A percentile compares a stretch with the other conserved stretches of the same genome.
Conservation (phyloP, 2,797 vertebrate genomes). For the Chaunax sp. region DNA sequence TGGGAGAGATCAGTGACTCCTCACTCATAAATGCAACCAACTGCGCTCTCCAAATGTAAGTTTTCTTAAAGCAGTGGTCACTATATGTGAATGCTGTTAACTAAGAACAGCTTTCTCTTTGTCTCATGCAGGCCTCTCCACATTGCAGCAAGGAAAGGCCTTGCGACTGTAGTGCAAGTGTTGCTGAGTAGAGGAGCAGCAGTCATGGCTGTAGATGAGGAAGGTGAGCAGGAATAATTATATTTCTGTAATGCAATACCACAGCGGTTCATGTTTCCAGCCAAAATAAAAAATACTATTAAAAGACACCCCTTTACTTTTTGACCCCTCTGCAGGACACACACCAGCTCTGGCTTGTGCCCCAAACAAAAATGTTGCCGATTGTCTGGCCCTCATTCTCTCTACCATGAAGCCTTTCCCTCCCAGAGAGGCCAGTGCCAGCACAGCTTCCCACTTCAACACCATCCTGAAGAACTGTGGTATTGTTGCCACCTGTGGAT, state of each 20-base stretch:
- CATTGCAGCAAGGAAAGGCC: constrained; percentile 94
- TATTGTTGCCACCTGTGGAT: constrained; percentile 87
- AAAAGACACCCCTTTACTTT: constrained; percentile 1
- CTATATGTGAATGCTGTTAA: background rate
- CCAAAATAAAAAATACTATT: no score
- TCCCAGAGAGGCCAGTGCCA: constrained; percentile 85
- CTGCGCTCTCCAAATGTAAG: constrained; percentile 95
- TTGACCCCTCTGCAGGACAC: constrained; percentile 83
- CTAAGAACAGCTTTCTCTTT: background rate
- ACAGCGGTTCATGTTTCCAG: background rate
- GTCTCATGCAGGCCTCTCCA: constrained; percentile 90
- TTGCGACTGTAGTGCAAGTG: constrained; percentile 96
- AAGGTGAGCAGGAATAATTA: constrained; percentile 81
- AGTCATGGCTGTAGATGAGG: constrained; percentile 95
- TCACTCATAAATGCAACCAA: constrained; percentile 97
- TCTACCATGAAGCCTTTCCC: constrained; percentile 99
- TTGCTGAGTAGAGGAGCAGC: constrained; percentile 95
- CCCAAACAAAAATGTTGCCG: constrained; percentile 96
- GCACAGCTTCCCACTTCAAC: constrained; percentile 85
- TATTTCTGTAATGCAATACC: background rate
- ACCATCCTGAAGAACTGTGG: constrained; percentile 93
- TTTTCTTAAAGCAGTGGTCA: constrained; percentile 28
- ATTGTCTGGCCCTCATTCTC: constrained; percentile 97
- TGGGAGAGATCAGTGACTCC: constrained; percentile 93
- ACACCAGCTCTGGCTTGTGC: constrained; percentile 97